Percentiles rank a stretch among this genome's conserved stretches.
These are phyloP conservation scores for Cottoperca gobio DNA, from an alignment of 2,797 vertebrate species.

Conservation along the genomic window DNA sequence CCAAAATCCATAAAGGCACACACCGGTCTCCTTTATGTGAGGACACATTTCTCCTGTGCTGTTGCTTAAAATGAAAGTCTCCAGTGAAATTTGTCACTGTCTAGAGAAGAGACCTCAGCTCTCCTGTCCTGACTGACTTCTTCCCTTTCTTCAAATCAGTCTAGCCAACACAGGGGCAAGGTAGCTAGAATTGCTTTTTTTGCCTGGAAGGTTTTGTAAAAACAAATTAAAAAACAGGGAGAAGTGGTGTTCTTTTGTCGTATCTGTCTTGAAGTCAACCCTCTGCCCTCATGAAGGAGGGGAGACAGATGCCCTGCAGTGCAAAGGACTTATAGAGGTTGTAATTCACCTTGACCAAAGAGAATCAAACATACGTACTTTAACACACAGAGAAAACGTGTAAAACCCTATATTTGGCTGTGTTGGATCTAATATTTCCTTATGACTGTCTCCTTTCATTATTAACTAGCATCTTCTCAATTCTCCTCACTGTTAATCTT, in stretches of 20 bases:
- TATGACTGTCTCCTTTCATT: constrained; percentile 35
- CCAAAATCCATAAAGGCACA: constrained; percentile 36
- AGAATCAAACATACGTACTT: constrained; percentile 35
- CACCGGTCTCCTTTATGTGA: constrained; percentile 28
- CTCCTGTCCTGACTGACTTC: constrained; percentile 56
- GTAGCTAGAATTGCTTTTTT: constrained; percentile 76
- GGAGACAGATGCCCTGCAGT: constrained; percentile 28
- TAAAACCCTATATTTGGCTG: constrained; percentile 35
- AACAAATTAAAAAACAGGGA: constrained; percentile 52
- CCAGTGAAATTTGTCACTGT: constrained; percentile 73
- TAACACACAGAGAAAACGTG: not conserved
- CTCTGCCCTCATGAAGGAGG: constrained; percentile 33
- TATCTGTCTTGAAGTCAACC: constrained; percentile 59
- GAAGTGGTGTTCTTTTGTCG: constrained; percentile 46
- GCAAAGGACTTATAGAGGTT: constrained; percentile 39
- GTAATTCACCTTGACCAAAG: constrained; percentile 55
- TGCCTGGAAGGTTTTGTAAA: constrained; percentile 72
- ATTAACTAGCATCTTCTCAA: constrained; percentile 28
- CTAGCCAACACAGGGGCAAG: constrained; percentile 43
- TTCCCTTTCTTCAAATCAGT: constrained; percentile 59
- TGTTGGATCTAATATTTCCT: constrained; percentile 44
- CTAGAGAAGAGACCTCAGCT: constrained; percentile 55
- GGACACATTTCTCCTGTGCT: constrained; percentile 45
- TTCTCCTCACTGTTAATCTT: constrained; percentile 41
- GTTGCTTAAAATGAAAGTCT: constrained; percentile 64